A percentile compares a stretch with the other conserved stretches of the same genome.
phyloP scores from a whole-genome alignment of 1,140 invertebrate genomes.

The Cydia fagiglandana region DNA sequence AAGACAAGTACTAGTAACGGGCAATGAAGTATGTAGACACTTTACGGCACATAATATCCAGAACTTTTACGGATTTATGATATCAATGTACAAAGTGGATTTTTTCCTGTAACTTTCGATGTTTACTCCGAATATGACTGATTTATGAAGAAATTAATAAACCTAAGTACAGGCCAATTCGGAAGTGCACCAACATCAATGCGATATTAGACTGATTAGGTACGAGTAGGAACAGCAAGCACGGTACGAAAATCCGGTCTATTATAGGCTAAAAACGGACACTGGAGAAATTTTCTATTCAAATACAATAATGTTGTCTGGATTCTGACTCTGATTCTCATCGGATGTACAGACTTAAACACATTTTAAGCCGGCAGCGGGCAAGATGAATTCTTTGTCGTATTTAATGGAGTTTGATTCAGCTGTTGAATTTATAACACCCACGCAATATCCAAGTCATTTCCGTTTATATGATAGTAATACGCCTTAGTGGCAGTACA shows the following conservation, averaged over 20 bases:
- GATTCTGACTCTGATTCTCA: neutral
- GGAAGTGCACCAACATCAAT: no score
- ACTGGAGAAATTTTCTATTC: neutral
- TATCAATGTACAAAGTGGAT: no score
- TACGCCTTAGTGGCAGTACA: neutral
- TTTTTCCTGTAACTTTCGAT: neutral
- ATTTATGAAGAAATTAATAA: no score
- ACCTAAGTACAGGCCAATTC: no score
- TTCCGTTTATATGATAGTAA: constrained; percentile 9
- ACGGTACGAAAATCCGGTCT: neutral
- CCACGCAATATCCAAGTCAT: constrained; percentile 12
- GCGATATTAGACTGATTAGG: no score
- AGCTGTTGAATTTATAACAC: neutral
- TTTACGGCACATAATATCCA: neutral
- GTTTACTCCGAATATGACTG: neutral
- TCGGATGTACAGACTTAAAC: constrained; percentile 4
- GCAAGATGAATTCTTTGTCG: constrained; percentile 13
- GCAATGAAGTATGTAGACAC: neutral
- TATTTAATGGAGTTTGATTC: constrained; percentile 1
- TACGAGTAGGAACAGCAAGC: no score
- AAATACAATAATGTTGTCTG: neutral
- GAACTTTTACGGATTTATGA: neutral
- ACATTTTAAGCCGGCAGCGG: neutral
- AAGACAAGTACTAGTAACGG: constrained; percentile 13
- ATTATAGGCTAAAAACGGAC: neutral